These are phyloP conservation scores for Myotis davidii DNA, from an alignment of 2,113 vertebrate genomes.

Conservation along the genomic window DNA sequence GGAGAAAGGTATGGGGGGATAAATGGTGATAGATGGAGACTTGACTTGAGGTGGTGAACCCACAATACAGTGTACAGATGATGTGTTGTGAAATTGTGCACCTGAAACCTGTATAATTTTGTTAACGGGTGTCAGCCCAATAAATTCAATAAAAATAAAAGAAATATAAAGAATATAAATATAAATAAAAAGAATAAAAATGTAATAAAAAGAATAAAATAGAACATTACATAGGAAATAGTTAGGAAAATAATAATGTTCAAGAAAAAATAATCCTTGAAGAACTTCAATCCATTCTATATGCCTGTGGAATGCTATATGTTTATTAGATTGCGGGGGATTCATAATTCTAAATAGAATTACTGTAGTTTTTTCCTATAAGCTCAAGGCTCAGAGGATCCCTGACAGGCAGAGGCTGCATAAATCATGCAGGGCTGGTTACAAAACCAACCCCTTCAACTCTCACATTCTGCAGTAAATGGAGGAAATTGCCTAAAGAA, in stretches of 20 bases:
- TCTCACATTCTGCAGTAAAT: neutral
- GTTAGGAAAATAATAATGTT: slow-evolving; percentile 9
- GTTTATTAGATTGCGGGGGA: neutral
- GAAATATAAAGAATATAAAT: too few species aligned
- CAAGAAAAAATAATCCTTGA: slow-evolving; percentile 13
- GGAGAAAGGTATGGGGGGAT: neutral
- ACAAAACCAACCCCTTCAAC: neutral
- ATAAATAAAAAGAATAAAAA: neutral
- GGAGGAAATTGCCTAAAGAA: neutral
- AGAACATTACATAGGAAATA: neutral
- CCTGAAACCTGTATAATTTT: neutral
- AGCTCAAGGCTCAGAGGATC: neutral
- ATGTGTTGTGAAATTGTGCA: neutral
- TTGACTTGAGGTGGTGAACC: neutral
- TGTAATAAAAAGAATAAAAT: neutral
- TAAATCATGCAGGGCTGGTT: neutral
- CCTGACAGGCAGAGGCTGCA: neutral
- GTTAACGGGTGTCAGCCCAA: neutral
- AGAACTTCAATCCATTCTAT: neutral
- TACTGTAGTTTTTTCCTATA: neutral
- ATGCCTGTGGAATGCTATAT: neutral
- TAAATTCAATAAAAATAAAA: neutral
- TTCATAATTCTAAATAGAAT: neutral
- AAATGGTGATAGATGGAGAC: neutral
- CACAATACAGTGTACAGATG: neutral